These are phyloP conservation scores for Leucophenga maculata DNA, from an alignment of 2,888 invertebrate genomes.

Conservation along the genomic window DNA sequence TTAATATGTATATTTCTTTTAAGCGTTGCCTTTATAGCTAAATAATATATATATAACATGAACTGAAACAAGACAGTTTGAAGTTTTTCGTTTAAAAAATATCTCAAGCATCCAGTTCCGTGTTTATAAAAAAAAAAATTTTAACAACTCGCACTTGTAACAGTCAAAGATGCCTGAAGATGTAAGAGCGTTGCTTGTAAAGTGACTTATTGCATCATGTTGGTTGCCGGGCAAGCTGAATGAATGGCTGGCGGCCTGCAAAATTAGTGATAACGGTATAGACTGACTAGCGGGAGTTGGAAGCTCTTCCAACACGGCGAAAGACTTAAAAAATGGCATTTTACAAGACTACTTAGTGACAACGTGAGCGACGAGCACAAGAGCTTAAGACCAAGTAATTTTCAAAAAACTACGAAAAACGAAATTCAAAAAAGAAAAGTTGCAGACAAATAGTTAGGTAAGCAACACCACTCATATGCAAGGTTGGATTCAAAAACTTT, in stretches of 20 bases:
- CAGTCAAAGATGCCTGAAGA: too few species aligned
- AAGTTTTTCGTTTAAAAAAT: too few species aligned
- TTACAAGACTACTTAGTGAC: slow-evolving; percentile 8
- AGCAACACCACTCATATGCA: too few species aligned
- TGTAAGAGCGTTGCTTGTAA: too few species aligned
- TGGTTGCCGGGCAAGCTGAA: background rate
- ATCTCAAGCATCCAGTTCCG: too few species aligned
- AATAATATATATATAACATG: too few species aligned
- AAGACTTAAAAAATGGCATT: background rate
- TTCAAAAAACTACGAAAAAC: background rate
- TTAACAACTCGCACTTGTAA: background rate
- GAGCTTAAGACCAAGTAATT: background rate
- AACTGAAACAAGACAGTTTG: too few species aligned
- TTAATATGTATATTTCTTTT: too few species aligned
- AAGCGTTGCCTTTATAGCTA: too few species aligned
- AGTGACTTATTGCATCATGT: too few species aligned
- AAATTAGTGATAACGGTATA: background rate
- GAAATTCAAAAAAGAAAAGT: background rate
- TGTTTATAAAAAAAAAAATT: background rate
- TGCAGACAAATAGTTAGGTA: too few species aligned
- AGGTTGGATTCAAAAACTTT: too few species aligned
- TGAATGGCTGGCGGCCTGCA: background rate
- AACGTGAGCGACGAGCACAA: background rate
- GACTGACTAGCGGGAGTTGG: background rate
- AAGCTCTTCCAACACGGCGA: background rate